Conservation (phyloP, 2,888 invertebrate species). For the Drosophila suboccidentalis region DNA sequence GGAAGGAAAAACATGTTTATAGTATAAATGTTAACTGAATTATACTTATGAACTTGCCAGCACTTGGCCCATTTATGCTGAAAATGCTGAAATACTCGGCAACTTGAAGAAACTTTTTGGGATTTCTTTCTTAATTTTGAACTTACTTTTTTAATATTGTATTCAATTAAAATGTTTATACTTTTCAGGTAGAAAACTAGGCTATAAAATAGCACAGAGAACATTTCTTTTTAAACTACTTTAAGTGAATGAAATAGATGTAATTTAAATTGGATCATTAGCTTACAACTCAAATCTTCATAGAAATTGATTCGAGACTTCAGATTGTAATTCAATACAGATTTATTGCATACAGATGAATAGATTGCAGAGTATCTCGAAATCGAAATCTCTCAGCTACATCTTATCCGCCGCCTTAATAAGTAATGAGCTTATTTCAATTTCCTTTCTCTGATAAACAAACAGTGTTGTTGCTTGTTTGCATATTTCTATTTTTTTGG, state of each 20-base stretch:
- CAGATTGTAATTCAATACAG: too few species aligned
- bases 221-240: too few species aligned
- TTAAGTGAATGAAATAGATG: too few species aligned
- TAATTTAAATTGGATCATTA: too few species aligned
- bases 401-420: not conserved
- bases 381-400: not conserved
- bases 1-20: not conserved
- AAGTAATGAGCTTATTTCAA: conserved; percentile 4
- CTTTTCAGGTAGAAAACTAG: too few species aligned
- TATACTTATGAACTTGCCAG: conserved; percentile 6
- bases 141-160: not conserved
- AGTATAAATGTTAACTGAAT: conserved; percentile 1
- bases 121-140: not conserved
- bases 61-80: not conserved
- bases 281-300: not conserved
- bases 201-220: too few species aligned
- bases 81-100: not conserved
- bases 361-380: not conserved
- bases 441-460: conserved; percentile 1
- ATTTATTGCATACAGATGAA: too few species aligned
- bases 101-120: not conserved
- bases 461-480: conserved; percentile 4
- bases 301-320: too few species aligned
- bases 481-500: conserved; percentile 19
- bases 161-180: not conserved